Conservation (phyloP, 2,797 vertebrate genomes). For the Trematomus bernacchii region DNA sequence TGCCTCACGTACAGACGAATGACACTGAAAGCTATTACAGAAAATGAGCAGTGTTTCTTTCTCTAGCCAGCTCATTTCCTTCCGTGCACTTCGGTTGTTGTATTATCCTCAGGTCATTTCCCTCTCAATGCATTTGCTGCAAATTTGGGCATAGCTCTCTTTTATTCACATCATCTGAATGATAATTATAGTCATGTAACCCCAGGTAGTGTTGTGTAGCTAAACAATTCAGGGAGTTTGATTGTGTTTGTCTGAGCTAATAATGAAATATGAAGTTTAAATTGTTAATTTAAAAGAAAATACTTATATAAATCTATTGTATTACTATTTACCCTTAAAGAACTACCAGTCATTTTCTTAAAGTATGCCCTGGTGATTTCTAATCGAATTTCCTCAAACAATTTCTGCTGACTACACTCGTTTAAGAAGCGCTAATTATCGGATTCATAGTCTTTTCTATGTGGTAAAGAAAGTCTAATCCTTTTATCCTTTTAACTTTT, state of each 20-base stretch:
- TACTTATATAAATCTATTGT: constrained; percentile 7
- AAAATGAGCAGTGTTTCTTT: constrained; percentile 53
- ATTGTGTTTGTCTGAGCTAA: neutral
- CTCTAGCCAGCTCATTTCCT: constrained; percentile 49
- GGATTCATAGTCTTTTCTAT: neutral
- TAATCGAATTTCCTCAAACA: constrained; percentile 12
- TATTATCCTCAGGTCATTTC: constrained; percentile 60
- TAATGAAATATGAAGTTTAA: constrained; percentile 17
- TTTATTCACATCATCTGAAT: constrained; percentile 39
- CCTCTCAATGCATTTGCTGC: constrained; percentile 9
- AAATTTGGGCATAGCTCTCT: constrained; percentile 30
- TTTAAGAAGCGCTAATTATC: neutral
- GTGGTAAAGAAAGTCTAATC: neutral
- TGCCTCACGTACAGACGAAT: constrained; percentile 48
- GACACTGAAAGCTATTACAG: constrained; percentile 48
- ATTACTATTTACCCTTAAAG: constrained; percentile 30
- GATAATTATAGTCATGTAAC: constrained; percentile 19
- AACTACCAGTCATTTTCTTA: constrained; percentile 6
- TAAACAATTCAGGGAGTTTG: neutral
- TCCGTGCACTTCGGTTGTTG: constrained; percentile 42
- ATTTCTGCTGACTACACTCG: neutral
- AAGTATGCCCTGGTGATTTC: neutral
- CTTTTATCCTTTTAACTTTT: neutral
- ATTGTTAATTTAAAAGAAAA: constrained; percentile 4
- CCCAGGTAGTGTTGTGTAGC: neutral